Evolutionary conservation across 2,888 invertebrate species (phyloP), one percentile per base, ranked within the genome.

Genomic region (Sphaerophoria rueppellii): DNA sequence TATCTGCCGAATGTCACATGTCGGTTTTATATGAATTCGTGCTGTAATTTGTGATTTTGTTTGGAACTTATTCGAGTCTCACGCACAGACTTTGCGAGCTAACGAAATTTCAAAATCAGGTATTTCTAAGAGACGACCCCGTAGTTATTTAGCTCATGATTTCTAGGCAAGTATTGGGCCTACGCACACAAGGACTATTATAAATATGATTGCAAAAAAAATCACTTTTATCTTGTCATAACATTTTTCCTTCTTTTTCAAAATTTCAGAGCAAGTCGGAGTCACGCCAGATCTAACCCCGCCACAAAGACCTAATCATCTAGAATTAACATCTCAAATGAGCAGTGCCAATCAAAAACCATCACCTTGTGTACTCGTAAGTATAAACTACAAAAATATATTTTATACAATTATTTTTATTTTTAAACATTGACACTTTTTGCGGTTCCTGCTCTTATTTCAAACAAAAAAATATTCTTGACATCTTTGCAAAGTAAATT

Each of bases 261-360:
- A 88, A 87, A 88, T 90, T 90, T 67, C 87, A 90, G 90, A 90
- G 77, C 90, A 89, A 88, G 89, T 89, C 87, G 89, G 89, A 87
- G 88, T 89, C 86, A 87, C 89, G 87, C 89, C 90, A 81, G 91
- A 91, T 87, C 86, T 89, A 87, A 90, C 88, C 88, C 89, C 89
- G 87, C 90, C 90, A 87, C 91, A 91, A 89, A 89, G 92, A 87
- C 92, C 92, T 58, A 92, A 89, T 88, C 92, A 91, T 88, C 89
- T 91, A 90, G 92, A 92, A 88, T 88, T 92, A 88, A 86, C 91
- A 88, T 89, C 91, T 82, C 91, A 91, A 80, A 88, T 90, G 80
- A 90, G 89, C 89, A 88, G 89, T 48, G 89, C 87, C 86, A 86
- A 87, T 88, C 89, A 90, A 85, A 91, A 91, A 88, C 24, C 24